Conservation (phyloP, 2,797 vertebrate species). For the Sebastolobus altivelis region DNA sequence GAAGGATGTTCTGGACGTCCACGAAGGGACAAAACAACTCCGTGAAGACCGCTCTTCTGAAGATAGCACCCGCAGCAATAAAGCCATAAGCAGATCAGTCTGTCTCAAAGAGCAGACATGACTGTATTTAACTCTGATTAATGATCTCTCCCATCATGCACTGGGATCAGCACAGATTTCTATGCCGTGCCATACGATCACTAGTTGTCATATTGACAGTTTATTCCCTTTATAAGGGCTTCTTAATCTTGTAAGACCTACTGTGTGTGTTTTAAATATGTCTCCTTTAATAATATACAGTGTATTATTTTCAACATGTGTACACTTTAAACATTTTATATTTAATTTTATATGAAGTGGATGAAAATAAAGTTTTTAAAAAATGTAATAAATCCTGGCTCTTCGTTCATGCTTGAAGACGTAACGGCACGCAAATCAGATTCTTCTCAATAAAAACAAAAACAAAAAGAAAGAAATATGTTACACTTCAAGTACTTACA, state of each 20-base stretch:
- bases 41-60: constrained; percentile 83
- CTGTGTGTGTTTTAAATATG: constrained; percentile 25
- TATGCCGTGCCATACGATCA: constrained; percentile 68
- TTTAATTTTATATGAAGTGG: constrained; percentile 39
- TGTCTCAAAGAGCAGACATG: not conserved
- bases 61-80: constrained; percentile 82
- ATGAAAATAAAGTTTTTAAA: constrained; percentile 59
- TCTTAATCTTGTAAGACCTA: constrained; percentile 7
- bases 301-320: constrained; percentile 43
- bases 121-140: not conserved
- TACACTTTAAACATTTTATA: constrained; percentile 34
- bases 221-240: constrained; percentile 74
- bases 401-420: not conserved
- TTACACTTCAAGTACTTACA: not conserved
- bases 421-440: not conserved
- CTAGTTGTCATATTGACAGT: constrained; percentile 68
- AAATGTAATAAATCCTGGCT: not conserved
- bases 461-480: not conserved
- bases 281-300: constrained; percentile 23
- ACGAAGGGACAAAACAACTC: constrained; percentile 83
- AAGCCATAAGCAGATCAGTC: constrained; percentile 41
- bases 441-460: not conserved
- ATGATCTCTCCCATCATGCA: constrained; percentile 27
- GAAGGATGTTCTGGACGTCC: constrained; percentile 88
- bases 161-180: constrained; percentile 37